phyloP scores from a whole-genome alignment of 2,113 vertebrate species.

The Varanus komodoensis region DNA sequence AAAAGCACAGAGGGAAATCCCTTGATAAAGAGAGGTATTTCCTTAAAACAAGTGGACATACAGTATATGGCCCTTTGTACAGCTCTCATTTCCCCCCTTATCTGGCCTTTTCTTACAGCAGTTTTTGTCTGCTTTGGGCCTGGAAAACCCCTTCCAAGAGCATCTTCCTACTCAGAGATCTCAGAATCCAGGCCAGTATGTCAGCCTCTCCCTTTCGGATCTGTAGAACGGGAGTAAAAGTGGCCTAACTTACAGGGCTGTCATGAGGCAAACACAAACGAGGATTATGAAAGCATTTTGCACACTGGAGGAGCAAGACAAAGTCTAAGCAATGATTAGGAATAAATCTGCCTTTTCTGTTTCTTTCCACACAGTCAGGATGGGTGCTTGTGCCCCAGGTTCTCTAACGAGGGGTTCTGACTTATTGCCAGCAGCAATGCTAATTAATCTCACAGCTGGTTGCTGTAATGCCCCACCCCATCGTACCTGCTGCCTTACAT shows the following conservation, averaged over 20 bases:
- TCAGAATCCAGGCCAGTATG: neutral
- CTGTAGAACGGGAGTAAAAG: neutral
- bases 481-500: constrained; percentile 2
- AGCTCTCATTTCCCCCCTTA: neutral
- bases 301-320: neutral
- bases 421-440: constrained; percentile 7
- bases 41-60: neutral
- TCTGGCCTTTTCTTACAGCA: neutral
- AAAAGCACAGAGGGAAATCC: neutral
- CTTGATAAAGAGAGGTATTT: neutral
- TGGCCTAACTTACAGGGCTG: neutral
- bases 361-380: neutral
- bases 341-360: constrained; percentile 4
- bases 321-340: neutral
- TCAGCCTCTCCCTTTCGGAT: neutral
- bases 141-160: neutral
- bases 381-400: neutral
- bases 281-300: neutral
- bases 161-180: neutral
- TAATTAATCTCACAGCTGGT: constrained; percentile 31
- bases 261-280: neutral
- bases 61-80: neutral
- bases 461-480: constrained; percentile 1
- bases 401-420: neutral
- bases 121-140: neutral